phyloP scores from a whole-genome alignment of 2,888 invertebrate species.

The Hofmannophila pseudospretella region DNA sequence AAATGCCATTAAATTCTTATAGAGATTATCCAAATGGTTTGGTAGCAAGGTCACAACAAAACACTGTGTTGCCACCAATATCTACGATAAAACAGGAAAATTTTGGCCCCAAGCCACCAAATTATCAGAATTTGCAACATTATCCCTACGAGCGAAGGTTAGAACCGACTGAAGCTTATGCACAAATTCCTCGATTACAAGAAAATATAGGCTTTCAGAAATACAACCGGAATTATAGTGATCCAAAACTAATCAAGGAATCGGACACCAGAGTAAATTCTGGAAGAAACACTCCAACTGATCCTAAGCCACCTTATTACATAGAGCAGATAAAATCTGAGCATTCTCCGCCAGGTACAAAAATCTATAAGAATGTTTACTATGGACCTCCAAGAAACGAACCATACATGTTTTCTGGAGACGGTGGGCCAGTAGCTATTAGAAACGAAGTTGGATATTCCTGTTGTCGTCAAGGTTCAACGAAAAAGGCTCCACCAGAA shows the following conservation, averaged over 20 bases:
- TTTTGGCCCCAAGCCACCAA: conserved; percentile 52
- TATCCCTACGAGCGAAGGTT: conserved; percentile 49
- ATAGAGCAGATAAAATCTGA: conserved; percentile 75
- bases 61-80: conserved; percentile 63
- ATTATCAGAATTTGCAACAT: conserved; percentile 54
- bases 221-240: conserved; percentile 49
- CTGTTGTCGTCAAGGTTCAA: conserved; percentile 86
- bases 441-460: conserved; percentile 82
- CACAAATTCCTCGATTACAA: conserved; percentile 47
- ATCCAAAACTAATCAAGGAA: conserved; percentile 41
- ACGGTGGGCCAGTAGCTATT: conserved; percentile 82
- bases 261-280: conserved; percentile 30
- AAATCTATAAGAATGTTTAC: conserved; percentile 69
- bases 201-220: conserved; percentile 66
- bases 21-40: conserved; percentile 54
- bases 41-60: conserved; percentile 40
- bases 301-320: conserved; percentile 64
- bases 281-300: conserved; percentile 30
- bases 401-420: conserved; percentile 81
- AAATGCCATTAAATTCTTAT: conserved; percentile 36
- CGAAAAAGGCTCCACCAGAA: conserved; percentile 84
- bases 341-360: conserved; percentile 72
- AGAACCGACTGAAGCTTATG: conserved; percentile 39
- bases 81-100: conserved; percentile 74
- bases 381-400: conserved; percentile 61